phyloP scores from a whole-genome alignment of 1,140 invertebrate genomes.

The Forficula auricularia region DNA sequence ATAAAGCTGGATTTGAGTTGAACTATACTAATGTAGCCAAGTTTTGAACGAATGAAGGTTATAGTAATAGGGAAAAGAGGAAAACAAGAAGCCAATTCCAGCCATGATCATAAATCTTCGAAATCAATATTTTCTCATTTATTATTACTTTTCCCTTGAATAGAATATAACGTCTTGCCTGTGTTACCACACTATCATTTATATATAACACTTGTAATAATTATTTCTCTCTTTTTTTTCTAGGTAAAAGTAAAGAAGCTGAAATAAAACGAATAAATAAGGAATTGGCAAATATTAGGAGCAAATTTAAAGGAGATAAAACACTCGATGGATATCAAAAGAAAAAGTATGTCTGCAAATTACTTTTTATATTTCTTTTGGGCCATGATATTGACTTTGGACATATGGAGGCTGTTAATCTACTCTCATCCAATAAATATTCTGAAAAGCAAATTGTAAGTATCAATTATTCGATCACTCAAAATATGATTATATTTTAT shows the following conservation, averaged over 20 bases:
- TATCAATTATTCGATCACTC: constrained; percentile 16
- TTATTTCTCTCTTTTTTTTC: constrained; percentile 16
- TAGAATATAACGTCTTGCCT: too few relatives aligned
- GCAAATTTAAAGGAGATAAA: constrained; percentile 99
- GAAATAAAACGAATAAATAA: constrained; percentile 99
- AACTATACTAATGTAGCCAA: too few relatives aligned
- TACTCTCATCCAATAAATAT: constrained; percentile 99
- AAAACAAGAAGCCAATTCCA: too few relatives aligned
- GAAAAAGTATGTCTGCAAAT: constrained; percentile 99
- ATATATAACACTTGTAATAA: too few relatives aligned
- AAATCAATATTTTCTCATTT: too few relatives aligned
- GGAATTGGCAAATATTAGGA: constrained; percentile 96
- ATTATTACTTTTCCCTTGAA: too few relatives aligned
- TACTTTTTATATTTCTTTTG: constrained; percentile 96
- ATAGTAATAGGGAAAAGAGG: too few relatives aligned
- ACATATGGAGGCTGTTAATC: constrained; percentile 99
- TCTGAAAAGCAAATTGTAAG: constrained; percentile 99
- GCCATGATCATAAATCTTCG: too few relatives aligned
- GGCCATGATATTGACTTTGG: constrained; percentile 99
- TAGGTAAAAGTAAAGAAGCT: constrained; percentile 98
- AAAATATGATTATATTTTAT: not conserved
- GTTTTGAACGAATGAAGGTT: too few relatives aligned
- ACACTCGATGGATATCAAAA: constrained; percentile 99
- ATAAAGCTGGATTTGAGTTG: too few relatives aligned
- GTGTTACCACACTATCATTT: too few relatives aligned